These are phyloP conservation scores for Chrysaora quinquecirrha DNA, from an alignment of 30 jellyfish, hydroid and myxozoan species.

Conservation along the genomic window DNA sequence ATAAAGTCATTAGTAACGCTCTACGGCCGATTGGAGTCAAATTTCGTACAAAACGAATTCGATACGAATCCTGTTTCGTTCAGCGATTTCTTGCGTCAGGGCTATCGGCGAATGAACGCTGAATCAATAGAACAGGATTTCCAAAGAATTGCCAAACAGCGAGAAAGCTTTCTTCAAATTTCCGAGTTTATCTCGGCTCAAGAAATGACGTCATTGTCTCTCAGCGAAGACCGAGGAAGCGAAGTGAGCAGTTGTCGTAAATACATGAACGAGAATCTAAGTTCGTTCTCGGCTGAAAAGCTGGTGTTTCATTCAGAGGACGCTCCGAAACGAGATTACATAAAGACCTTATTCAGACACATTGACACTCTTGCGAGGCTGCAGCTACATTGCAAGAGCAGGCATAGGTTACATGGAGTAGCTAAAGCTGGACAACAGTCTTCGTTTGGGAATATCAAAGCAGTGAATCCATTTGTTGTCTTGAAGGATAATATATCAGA, in stretches of 20 bases:
- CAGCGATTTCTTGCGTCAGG: conserved; percentile 45
- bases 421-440: conserved; percentile 46
- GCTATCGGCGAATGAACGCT: conserved; percentile 40
- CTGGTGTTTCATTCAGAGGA: conserved; percentile 44
- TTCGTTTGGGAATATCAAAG: conserved; percentile 58
- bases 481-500: conserved; percentile 77
- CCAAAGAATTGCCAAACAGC: conserved; percentile 23
- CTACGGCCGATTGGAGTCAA: conserved; percentile 29
- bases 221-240: conserved; percentile 40
- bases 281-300: conserved; percentile 47
- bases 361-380: conserved; percentile 83
- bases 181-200: conserved; percentile 27
- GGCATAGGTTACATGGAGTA: conserved; percentile 15
- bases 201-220: neutral
- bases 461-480: conserved; percentile 84
- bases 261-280: conserved; percentile 48
- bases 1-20: conserved; percentile 18
- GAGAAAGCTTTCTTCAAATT: conserved; percentile 16
- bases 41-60: conserved; percentile 7
- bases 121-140: conserved; percentile 36
- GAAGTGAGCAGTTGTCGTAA: conserved; percentile 47
- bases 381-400: conserved; percentile 63
- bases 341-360: conserved; percentile 71
- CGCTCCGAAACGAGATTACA: conserved; percentile 65
- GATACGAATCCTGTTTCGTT: conserved; percentile 26